Conservation (phyloP, 2,113 vertebrate genomes). For the Bathybates hornii region DNA sequence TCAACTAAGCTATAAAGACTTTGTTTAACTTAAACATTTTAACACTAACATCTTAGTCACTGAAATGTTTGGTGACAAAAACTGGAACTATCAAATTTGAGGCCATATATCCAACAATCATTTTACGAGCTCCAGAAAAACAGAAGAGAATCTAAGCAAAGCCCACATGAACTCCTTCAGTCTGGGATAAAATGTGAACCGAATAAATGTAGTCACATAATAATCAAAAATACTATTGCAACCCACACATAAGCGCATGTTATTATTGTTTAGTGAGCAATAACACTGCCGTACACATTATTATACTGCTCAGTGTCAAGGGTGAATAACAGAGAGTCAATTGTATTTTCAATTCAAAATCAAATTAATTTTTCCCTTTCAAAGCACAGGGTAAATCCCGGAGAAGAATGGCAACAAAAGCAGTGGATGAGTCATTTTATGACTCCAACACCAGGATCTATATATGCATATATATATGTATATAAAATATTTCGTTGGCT, state of each 20-base stretch:
- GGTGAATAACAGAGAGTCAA: slow-evolving; percentile 14
- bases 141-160: background rate
- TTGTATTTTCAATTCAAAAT: slow-evolving; percentile 39
- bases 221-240: slow-evolving; percentile 37
- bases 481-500: background rate
- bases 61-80: background rate
- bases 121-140: background rate
- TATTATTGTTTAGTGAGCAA: slow-evolving; percentile 31
- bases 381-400: background rate
- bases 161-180: background rate
- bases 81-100: background rate
- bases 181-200: slow-evolving; percentile 27
- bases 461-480: background rate
- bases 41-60: background rate
- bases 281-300: background rate
- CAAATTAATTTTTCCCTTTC: slow-evolving; percentile 36
- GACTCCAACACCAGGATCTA: background rate
- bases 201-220: slow-evolving; percentile 24
- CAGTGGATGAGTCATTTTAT: background rate
- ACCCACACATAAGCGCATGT: slow-evolving; percentile 9
- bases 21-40: background rate
- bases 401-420: background rate
- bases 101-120: background rate
- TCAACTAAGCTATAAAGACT: background rate
- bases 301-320: slow-evolving; percentile 43